phyloP scores from a whole-genome alignment of 2,888 invertebrate genomes.

The Temnothorax unifasciatus region DNA sequence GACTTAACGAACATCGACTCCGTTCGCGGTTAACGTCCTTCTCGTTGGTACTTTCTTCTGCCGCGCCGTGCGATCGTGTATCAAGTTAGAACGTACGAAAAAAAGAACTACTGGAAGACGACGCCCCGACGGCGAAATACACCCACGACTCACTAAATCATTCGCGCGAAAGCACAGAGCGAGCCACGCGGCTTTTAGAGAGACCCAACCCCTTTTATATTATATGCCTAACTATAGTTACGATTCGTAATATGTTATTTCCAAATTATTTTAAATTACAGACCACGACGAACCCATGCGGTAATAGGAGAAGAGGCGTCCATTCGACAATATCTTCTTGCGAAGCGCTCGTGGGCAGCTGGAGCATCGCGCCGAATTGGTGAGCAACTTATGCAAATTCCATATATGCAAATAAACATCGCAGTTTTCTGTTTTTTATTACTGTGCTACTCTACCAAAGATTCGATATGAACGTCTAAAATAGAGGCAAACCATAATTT shows the following conservation, averaged over 20 bases:
- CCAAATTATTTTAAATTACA: constrained; percentile 82
- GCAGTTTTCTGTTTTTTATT: background rate
- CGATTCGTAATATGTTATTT: constrained; percentile 78
- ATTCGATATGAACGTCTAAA: background rate
- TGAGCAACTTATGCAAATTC: constrained; percentile 18
- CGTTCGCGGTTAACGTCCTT: background rate
- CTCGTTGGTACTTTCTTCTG: background rate
- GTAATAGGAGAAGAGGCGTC: constrained; percentile 71
- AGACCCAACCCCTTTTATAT: constrained; percentile 59
- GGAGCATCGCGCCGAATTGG: constrained; percentile 14
- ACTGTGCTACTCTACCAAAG: background rate
- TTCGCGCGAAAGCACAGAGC: constrained; percentile 64
- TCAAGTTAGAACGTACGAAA: constrained; percentile 26
- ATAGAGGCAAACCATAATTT: background rate
- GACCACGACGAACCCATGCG: constrained; percentile 58
- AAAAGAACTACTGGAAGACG: constrained; percentile 38
- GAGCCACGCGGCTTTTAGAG: constrained; percentile 29
- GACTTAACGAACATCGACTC: constrained; percentile 30
- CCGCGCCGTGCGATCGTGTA: constrained; percentile 7
- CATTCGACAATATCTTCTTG: constrained; percentile 62
- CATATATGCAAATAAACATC: constrained; percentile 18
- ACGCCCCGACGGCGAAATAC: constrained; percentile 73
- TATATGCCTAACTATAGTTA: constrained; percentile 57
- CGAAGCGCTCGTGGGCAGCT: constrained; percentile 20
- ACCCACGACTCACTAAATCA: constrained; percentile 81